These are phyloP conservation scores for Tipula helvola DNA, from an alignment of 2,888 invertebrate genomes.

Conservation along the genomic window DNA sequence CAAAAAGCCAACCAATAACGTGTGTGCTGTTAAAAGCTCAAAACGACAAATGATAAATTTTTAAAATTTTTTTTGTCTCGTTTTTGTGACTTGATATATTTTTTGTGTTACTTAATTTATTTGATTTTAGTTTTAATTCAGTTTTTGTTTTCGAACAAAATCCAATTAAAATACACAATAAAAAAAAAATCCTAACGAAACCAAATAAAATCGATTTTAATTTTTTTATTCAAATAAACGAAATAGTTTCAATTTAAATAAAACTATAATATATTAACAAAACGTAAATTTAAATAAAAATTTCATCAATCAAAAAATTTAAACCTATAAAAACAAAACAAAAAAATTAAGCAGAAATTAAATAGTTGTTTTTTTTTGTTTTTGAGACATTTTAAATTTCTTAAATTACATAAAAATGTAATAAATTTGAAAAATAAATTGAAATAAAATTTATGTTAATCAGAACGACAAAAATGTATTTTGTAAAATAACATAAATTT, in stretches of 20 bases:
- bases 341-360: neutral
- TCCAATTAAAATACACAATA: neutral
- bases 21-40: neutral
- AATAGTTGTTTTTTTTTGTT: neutral
- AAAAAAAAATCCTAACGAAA: neutral
- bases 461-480: neutral
- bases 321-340: neutral
- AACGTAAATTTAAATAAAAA: neutral
- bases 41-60: neutral
- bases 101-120: neutral
- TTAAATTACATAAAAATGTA: neutral
- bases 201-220: neutral
- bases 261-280: neutral
- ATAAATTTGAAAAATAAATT: neutral
- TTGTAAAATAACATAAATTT: neutral
- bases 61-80: neutral
- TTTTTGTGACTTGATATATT: neutral
- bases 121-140: neutral
- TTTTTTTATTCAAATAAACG: slow-evolving; percentile 4
- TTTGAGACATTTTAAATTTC: neutral
- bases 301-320: neutral
- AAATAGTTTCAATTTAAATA: slow-evolving; percentile 4
- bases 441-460: neutral
- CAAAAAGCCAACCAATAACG: neutral
- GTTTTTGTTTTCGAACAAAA: neutral